Conservation (phyloP, 2,888 invertebrate genomes). For the Eristalinus sepulchralis region DNA sequence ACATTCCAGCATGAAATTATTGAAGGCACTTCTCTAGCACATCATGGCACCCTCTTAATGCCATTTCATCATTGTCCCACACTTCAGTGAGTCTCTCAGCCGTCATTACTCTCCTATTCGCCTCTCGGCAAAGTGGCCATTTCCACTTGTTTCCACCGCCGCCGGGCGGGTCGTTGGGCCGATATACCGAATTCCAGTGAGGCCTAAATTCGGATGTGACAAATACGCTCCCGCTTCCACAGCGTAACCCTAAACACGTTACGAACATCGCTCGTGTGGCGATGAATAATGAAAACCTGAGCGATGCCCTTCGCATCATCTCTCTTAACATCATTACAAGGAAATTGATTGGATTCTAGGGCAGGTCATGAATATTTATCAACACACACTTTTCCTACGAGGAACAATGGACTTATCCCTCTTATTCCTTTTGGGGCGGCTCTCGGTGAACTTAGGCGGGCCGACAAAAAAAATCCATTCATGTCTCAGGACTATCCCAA, state of each 20-base stretch:
- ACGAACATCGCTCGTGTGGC: slow-evolving; percentile 33
- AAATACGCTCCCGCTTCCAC: neutral
- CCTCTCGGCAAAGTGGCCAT: slow-evolving; percentile 5
- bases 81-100: neutral
- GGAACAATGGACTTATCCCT: slow-evolving; percentile 34
- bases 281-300: slow-evolving; percentile 50
- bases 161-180: neutral
- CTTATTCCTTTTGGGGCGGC: neutral
- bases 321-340: slow-evolving; percentile 40
- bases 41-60: neutral
- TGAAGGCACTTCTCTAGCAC: neutral
- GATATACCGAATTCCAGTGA: slow-evolving; percentile 5
- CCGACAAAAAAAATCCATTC: neutral
- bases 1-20: neutral
- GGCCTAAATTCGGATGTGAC: slow-evolving; percentile 8
- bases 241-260: slow-evolving; percentile 33
- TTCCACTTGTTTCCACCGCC: neutral
- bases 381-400: slow-evolving; percentile 19
- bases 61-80: neutral
- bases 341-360: slow-evolving; percentile 48
- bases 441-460: neutral
- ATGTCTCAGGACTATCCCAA: neutral
- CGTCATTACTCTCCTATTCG: neutral
- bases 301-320: slow-evolving; percentile 22
- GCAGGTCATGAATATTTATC: slow-evolving; percentile 54